These are phyloP conservation scores for Ophion ventricosus DNA, from an alignment of 2,888 invertebrate genomes.

Conservation along the genomic window DNA sequence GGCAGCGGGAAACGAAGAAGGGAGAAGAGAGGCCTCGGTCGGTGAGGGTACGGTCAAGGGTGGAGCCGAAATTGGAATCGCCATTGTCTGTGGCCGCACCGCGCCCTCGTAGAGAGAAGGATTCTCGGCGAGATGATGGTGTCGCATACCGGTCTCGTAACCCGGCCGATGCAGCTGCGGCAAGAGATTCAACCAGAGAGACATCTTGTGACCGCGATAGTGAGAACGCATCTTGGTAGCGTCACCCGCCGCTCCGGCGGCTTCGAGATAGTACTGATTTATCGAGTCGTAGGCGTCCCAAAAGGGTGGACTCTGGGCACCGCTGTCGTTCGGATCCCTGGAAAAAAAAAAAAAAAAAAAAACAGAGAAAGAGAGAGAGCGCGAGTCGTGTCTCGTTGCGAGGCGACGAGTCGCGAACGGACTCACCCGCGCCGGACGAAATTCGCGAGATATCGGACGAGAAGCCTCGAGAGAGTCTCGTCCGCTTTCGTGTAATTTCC, in stretches of 20 bases:
- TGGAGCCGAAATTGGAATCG: slow-evolving; percentile 86
- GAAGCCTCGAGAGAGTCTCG: slow-evolving; percentile 90
- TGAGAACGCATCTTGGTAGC: slow-evolving; percentile 92
- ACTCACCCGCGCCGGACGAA: slow-evolving; percentile 94
- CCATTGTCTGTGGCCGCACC: slow-evolving; percentile 90
- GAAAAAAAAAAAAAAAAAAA: slow-evolving; percentile 73
- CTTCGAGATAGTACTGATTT: slow-evolving; percentile 93
- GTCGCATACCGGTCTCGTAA: slow-evolving; percentile 93
- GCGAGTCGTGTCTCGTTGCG: no score
- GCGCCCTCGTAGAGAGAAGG: slow-evolving; percentile 86
- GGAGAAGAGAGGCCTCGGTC: slow-evolving; percentile 81
- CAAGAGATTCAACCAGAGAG: slow-evolving; percentile 95
- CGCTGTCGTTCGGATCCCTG: slow-evolving; percentile 88
- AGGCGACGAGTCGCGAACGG: background rate
- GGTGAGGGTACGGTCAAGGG: slow-evolving; percentile 84
- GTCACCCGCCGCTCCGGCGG: slow-evolving; percentile 73
- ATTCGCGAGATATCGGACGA: slow-evolving; percentile 94
- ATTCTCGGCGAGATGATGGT: slow-evolving; percentile 92
- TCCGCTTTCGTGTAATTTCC: slow-evolving; percentile 92
- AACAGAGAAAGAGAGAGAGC: background rate
- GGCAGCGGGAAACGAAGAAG: slow-evolving; percentile 74
- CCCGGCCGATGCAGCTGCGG: slow-evolving; percentile 95
- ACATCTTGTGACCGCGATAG: slow-evolving; percentile 97
- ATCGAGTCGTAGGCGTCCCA: slow-evolving; percentile 96
- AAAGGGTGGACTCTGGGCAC: slow-evolving; percentile 87